Conservation (phyloP, 2,797 vertebrate species). For the Lateolabrax maculatus region DNA sequence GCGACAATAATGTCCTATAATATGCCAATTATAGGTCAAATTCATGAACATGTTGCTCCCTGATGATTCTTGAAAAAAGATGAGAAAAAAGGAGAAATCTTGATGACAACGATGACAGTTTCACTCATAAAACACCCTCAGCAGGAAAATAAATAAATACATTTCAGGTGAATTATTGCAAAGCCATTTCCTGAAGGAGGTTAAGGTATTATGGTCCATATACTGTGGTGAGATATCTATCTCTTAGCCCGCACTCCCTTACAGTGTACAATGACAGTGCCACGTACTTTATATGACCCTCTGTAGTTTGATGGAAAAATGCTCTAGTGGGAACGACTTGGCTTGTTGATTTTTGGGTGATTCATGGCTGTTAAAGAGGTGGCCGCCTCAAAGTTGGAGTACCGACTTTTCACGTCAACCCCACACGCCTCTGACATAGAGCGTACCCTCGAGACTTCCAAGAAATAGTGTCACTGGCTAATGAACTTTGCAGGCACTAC, state of each 20-base stretch:
- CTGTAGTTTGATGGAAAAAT: slow-evolving; percentile 58
- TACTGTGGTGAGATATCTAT: slow-evolving; percentile 51
- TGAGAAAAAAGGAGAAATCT: not conserved
- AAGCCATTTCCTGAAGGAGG: slow-evolving; percentile 53
- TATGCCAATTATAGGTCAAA: slow-evolving; percentile 32
- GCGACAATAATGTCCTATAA: not conserved
- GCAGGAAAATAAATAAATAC: slow-evolving; percentile 10
- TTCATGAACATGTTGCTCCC: slow-evolving; percentile 1
- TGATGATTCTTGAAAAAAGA: slow-evolving; percentile 16
- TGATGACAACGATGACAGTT: not conserved
- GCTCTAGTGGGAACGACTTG: slow-evolving; percentile 47
- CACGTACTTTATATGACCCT: slow-evolving; percentile 64
- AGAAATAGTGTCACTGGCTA: slow-evolving; percentile 68
- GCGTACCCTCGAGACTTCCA: slow-evolving; percentile 55
- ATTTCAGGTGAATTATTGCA: slow-evolving; percentile 50
- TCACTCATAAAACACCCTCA: slow-evolving; percentile 19
- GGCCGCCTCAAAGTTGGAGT: slow-evolving; percentile 58
- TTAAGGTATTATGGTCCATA: slow-evolving; percentile 45
- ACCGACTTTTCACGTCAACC: slow-evolving; percentile 47
- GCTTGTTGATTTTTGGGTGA: slow-evolving; percentile 69
- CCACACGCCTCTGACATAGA: slow-evolving; percentile 36
- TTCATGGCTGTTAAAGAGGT: slow-evolving; percentile 67
- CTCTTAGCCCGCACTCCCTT: slow-evolving; percentile 49
- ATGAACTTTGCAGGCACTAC: slow-evolving; percentile 73
- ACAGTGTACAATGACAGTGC: slow-evolving; percentile 46